Base-by-base conservation (phyloP, 1,140 invertebrate genomes). In the Meloidogyne floridensis region DNA sequence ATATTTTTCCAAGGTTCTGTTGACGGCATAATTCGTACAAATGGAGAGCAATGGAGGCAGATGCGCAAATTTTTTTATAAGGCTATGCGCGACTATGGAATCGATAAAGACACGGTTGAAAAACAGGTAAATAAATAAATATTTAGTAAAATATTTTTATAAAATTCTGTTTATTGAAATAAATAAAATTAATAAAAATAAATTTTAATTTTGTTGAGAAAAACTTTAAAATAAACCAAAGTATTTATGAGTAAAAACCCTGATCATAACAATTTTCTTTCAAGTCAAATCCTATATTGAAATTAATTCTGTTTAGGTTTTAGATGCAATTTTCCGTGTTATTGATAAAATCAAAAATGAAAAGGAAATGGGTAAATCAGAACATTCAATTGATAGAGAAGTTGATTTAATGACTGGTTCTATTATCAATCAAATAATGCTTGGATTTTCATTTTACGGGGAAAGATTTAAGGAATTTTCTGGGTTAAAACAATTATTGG, bases 1-100 rank as follows among this genome's bases (percentile, higher is more conserved):
- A 32, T 32, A 32, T 56, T 7, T 42, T 42, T 47, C 42, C 11
- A 10, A 73, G 83, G 75, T 32, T 83, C 77, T 18, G 42, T 54
- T 6, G 59, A 77, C 42, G 83, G 83, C 0, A 20, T 84, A 8
- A 80, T 80, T 43, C 47, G 76, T 81, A 92, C 95, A 2, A 93
- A 95, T 90, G 95, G 95, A 0, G 91, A 92, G 6, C 87, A 93
- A 20, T 96, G 95, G 95, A 93, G 92, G 84, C 93, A 95, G 83
- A 94, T 96, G 85, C 91, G 95, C 43, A 93, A 93, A 86, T 94
- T 95, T 83, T 92, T 93, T 0, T 91, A 93, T 2, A 91, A 91
- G 7, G 94, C 93, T 90, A 91, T 97, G 9, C 93, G 94, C 88
- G 92, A 93, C 76, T 92, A 95, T 77, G 95, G 95, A 2, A 93